phyloP scores from a whole-genome alignment of 2,113 vertebrate species.

The Paradoxurus hermaphroditus region DNA sequence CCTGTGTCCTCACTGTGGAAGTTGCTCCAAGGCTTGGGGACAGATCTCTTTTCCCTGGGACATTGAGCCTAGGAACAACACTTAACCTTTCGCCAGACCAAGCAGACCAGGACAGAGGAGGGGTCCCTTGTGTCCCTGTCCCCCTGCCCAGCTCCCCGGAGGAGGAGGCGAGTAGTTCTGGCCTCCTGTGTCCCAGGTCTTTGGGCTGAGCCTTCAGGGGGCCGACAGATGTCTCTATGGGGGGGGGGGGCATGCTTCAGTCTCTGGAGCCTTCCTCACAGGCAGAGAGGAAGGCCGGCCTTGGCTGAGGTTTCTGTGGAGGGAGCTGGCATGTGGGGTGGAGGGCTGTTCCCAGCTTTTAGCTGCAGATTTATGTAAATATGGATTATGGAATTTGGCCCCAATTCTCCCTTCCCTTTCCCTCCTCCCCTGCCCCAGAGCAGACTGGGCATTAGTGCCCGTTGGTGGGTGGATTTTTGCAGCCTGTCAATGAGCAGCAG shows the following conservation, averaged over 20 bases:
- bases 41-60: too few species aligned
- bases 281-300: neutral
- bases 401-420: neutral
- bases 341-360: neutral
- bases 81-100: neutral
- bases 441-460: neutral
- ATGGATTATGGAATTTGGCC: conserved; percentile 37
- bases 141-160: too few species aligned
- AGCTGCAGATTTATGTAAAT: conserved; percentile 33
- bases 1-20: neutral
- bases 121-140: neutral
- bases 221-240: neutral
- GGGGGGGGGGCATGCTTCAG: neutral
- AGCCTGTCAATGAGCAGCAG: conserved; percentile 5
- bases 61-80: neutral
- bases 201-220: neutral
- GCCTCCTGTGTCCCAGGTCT: neutral
- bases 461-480: conserved; percentile 7
- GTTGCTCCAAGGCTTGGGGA: neutral
- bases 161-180: neutral
- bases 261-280: neutral
- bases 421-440: neutral
- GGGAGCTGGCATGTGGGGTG: neutral
- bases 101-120: neutral
- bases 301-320: neutral